A percentile compares a stretch with the other conserved stretches of the same genome.
phyloP scores from a whole-genome alignment of 2,888 invertebrate genomes.

The Cheilosia soror region DNA sequence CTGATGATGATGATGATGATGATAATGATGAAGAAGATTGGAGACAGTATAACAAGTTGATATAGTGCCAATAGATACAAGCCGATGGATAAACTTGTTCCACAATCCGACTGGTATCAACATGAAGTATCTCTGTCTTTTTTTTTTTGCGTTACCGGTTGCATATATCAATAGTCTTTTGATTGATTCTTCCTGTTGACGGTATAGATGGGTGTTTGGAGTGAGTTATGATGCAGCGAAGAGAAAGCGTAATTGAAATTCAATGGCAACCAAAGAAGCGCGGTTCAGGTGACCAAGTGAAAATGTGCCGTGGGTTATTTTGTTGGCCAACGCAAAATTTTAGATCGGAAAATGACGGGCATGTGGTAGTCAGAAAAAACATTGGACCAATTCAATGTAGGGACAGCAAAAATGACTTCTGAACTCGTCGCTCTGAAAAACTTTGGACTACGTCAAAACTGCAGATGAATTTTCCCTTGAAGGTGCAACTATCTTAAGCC shows the following conservation, averaged over 20 bases:
- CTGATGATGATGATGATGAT: slow-evolving; percentile 26
- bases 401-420: no score
- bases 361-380: no score
- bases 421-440: no score
- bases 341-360: no score
- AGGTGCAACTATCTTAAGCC: no score
- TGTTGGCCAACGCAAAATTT: no score
- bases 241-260: slow-evolving; percentile 12
- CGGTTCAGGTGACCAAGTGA: no score
- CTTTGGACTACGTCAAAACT: no score
- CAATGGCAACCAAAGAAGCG: background rate
- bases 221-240: slow-evolving; percentile 14
- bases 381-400: no score
- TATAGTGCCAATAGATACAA: slow-evolving; percentile 33
- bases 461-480: no score
- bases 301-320: no score
- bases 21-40: slow-evolving; percentile 31
- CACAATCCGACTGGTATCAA: slow-evolving; percentile 8
- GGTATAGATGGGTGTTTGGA: slow-evolving; percentile 7
- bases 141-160: slow-evolving; percentile 12
- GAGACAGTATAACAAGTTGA: slow-evolving; percentile 37
- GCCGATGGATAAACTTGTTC: slow-evolving; percentile 36
- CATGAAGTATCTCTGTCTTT: slow-evolving; percentile 1
- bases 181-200: slow-evolving; percentile 29
- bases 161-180: slow-evolving; percentile 36